A percentile compares a stretch with the other conserved stretches of the same genome.
These are phyloP conservation scores for Dromococcyx pavoninus DNA, from an alignment of 2,797 vertebrate species.

Conservation along the genomic window DNA sequence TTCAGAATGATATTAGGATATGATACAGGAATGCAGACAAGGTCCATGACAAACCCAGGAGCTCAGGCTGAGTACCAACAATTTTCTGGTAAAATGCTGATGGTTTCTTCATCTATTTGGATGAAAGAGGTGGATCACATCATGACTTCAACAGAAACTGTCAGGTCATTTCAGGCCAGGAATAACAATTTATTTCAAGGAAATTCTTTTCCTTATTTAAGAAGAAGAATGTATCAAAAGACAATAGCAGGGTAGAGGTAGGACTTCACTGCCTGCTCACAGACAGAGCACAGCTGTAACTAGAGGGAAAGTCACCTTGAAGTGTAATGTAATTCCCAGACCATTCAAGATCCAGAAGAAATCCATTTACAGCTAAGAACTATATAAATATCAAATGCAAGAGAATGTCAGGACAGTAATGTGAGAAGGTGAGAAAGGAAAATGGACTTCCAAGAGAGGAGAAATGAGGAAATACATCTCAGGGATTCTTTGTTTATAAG, in stretches of 20 bases:
- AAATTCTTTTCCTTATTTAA: background rate
- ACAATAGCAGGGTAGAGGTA: background rate
- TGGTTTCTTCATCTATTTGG: background rate
- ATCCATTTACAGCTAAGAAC: constrained; percentile 34
- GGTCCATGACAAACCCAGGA: background rate
- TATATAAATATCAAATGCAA: constrained; percentile 7
- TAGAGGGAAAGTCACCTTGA: constrained; percentile 40
- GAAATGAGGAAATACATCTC: background rate
- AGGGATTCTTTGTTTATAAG: background rate
- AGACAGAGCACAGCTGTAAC: background rate
- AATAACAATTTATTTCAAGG: background rate
- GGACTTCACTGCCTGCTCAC: background rate
- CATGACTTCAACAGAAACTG: background rate
- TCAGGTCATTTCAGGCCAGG: background rate
- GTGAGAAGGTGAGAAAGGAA: constrained; percentile 1
- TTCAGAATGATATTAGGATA: background rate
- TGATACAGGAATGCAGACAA: background rate
- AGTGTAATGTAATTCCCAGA: constrained; percentile 42
- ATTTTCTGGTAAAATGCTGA: background rate
- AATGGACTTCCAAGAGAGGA: background rate
- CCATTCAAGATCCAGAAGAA: constrained; percentile 10
- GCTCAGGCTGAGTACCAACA: background rate
- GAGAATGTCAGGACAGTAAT: background rate
- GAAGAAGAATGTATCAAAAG: background rate
- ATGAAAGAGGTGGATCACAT: background rate